Evolutionary conservation across 2,888 invertebrate genomes (phyloP).

Genomic region (Lepas anatifera): DNA sequence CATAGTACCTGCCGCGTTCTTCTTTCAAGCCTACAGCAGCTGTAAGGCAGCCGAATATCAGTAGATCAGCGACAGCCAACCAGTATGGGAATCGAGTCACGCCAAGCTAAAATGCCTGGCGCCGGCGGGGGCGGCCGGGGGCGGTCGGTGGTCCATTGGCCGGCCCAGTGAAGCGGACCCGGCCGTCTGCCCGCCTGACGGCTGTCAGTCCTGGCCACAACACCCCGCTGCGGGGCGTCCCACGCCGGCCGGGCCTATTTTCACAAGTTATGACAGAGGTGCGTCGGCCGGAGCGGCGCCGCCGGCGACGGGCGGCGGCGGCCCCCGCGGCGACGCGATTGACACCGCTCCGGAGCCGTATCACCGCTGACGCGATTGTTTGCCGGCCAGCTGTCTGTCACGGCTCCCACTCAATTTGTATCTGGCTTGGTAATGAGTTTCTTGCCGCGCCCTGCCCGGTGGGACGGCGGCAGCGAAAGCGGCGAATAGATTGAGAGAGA

Average conservation of each 20-base stretch:
- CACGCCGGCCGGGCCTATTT: background rate
- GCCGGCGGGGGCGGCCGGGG: too few species aligned
- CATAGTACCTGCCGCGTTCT: too few species aligned
- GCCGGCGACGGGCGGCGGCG: background rate
- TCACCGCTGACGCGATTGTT: background rate
- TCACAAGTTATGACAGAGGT: background rate
- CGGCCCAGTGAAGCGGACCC: too few species aligned
- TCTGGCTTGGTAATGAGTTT: slow-evolving; percentile 4
- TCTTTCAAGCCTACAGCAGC: too few species aligned
- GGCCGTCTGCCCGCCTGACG: background rate
- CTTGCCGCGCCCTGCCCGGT: background rate
- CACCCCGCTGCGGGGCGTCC: background rate
- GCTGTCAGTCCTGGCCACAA: background rate
- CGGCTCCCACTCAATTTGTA: background rate
- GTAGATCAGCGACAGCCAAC: too few species aligned
- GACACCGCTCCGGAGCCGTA: background rate
- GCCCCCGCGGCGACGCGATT: background rate
- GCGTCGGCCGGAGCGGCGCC: too few species aligned
- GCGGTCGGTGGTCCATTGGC: too few species aligned
- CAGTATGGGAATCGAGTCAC: too few species aligned
- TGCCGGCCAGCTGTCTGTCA: background rate
- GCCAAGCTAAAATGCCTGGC: too few species aligned
- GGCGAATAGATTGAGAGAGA: too few species aligned
- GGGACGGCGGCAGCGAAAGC: too few species aligned
- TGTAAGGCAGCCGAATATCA: too few species aligned